A percentile compares a stretch with the other conserved stretches of the same genome.
phyloP scores from a whole-genome alignment of 2,888 invertebrate species.

The Brenthis daphne region DNA sequence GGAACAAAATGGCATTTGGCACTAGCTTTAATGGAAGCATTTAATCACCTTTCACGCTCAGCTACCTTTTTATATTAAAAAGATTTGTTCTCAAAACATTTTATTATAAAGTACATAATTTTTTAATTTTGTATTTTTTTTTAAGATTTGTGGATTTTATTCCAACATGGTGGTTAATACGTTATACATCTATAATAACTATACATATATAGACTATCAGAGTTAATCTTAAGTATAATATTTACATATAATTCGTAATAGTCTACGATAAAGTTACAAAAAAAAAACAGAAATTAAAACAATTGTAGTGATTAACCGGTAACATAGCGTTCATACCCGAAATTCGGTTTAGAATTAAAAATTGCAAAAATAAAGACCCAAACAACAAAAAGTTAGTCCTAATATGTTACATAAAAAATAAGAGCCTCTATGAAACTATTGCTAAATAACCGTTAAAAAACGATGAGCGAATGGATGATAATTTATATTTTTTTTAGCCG shows the following conservation, averaged over 20 bases:
- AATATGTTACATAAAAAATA: slow-evolving; percentile 15
- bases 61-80: slow-evolving; percentile 12
- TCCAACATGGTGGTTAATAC: slow-evolving; percentile 10
- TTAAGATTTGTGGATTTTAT: background rate
- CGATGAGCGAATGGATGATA: slow-evolving; percentile 4
- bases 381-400: slow-evolving; percentile 14
- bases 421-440: slow-evolving; percentile 24
- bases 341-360: background rate
- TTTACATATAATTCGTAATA: slow-evolving; percentile 28
- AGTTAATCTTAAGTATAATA: slow-evolving; percentile 23
- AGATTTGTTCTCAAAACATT: slow-evolving; percentile 7
- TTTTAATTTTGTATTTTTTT: slow-evolving; percentile 21
- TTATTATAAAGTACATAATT: slow-evolving; percentile 18
- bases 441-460: slow-evolving; percentile 4
- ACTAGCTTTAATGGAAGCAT: slow-evolving; percentile 33
- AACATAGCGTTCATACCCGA: slow-evolving; percentile 24
- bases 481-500: background rate
- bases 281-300: slow-evolving; percentile 16
- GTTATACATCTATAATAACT: slow-evolving; percentile 18
- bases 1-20: slow-evolving; percentile 37
- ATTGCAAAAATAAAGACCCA: slow-evolving; percentile 17
- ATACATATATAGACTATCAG: slow-evolving; percentile 10
- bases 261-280: slow-evolving; percentile 16
- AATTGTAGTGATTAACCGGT: slow-evolving; percentile 19
- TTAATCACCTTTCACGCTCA: slow-evolving; percentile 10